Base-by-base conservation (phyloP, 2,797 vertebrate species). In the Lerista edwardsae region DNA sequence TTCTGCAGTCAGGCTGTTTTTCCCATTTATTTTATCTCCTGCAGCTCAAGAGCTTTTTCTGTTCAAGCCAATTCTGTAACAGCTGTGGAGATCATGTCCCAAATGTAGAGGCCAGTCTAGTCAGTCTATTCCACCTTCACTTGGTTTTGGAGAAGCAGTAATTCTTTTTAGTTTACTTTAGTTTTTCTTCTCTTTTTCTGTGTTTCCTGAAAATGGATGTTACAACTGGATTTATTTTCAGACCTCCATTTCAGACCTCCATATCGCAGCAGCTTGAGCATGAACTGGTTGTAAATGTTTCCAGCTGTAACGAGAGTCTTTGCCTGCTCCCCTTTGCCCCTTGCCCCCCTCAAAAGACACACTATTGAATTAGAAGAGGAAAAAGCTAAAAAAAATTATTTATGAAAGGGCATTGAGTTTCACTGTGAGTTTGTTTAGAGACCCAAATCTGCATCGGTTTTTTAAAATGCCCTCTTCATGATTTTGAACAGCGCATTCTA, bases 301-400 rank as follows among this genome's bases (percentile, higher is more conserved):
- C 82, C 90, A 91, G 87, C 86, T 95, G 85, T 72, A 90, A 23
- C 4, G 7, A 51, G 9, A 44, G 3, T n/a, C 6, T 51, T 80
- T 12, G 80, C 62, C 86, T n/a, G n/a, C n/a, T n/a, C n/a, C n/a
- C n/a, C n/a, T n/a, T n/a, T n/a, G n/a, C n/a, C n/a, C n/a, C n/a
- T n/a, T n/a, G n/a, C 29, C 47, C 67, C 27, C 61, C 67, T 76
- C 41, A 57, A 14, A 21, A 62, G 1, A 81, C 90, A 93, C 67
- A 74, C 87, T 85, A 71, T 44, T 91, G 90, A 89, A 80, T 85
- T 91, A 95, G 94, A 94, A 91, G 81, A 94, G 76, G 92, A 90
- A 92, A 88, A 94, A 94, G 92, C 85, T 87, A 93, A 91, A 86
- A 91, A 91, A 80, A 90, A 90, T 91, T 95, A 94, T 93, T 94